Evolutionary conservation across 1,140 invertebrate species (phyloP), one percentile per base, ranked within the genome.

Genomic region (Stegodyphus dumicola): DNA sequence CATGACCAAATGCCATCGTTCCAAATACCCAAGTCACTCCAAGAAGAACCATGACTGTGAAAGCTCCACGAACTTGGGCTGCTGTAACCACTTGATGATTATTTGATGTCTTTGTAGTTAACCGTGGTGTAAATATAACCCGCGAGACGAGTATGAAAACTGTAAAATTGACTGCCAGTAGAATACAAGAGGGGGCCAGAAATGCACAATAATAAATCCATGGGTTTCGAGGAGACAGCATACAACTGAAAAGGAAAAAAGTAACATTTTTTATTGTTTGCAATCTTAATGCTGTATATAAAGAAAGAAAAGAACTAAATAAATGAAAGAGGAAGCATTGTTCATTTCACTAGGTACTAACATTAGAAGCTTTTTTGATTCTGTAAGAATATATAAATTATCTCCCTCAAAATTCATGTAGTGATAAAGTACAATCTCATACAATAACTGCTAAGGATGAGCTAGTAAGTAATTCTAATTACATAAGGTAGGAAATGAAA

Each of bases 1-100:
- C 89, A 53, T 90, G 89, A 52, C 91, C 91, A 56, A 92, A 89
- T 48, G 92, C 92, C 52, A 92, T 88, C 5, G 92, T 90, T 13
- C 92, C 92, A 60, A 92, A 91, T 0, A 92, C 89, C 92, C 92
- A 93, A 5, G 92, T 92, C 53, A 93, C 89, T 15, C 92, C 92
- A 6, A 93, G 89, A 9, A 93, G 88, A 15, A 92, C 89, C 91
- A 93, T 92, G 7, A 93, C 91, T 2, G 92, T 92, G 71, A 92
- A 90, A 7, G 92, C 91, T 7, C 92, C 92, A 33, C 92, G 90
- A 6, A 93, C 90, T 89, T 93, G 91, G 2, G 89, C 89, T 7
- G 84, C 49, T 9, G 74, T 83, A 0, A 87, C 77, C 4, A 15
- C 5, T 10, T 56, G 53, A 13, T 18, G 13, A 1, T 56, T 49